A percentile compares a stretch with the other conserved stretches of the same genome.
Evolutionary conservation across 2,113 vertebrate species (phyloP).

Genomic region (Neolamprologus variostigma): DNA sequence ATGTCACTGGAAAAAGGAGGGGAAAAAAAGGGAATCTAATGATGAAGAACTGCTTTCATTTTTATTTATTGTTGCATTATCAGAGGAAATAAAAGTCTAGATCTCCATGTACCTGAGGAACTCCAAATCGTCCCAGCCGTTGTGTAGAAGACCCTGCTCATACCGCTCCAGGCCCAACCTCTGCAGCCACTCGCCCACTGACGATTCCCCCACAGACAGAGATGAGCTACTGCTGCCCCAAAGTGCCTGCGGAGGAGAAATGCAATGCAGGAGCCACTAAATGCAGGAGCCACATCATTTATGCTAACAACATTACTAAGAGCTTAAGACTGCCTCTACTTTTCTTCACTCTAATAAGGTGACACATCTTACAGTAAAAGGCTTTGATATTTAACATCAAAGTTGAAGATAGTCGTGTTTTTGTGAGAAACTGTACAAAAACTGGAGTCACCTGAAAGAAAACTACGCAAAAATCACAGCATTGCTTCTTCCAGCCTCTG

Average conservation of each 20-base stretch:
- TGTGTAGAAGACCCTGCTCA: constrained; percentile 87
- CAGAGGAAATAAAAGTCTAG: background rate
- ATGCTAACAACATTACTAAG: background rate
- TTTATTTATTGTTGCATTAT: background rate
- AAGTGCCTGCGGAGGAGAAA: constrained; percentile 35
- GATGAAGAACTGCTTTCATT: background rate
- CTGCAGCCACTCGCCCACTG: constrained; percentile 88
- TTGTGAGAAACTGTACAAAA: background rate
- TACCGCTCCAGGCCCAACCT: constrained; percentile 86
- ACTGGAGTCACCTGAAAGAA: background rate
- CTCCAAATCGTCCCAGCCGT: constrained; percentile 96
- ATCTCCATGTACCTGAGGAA: constrained; percentile 81
- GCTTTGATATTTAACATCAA: background rate
- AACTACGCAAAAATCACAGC: background rate
- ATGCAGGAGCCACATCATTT: background rate
- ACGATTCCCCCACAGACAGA: constrained; percentile 71
- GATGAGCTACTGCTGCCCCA: constrained; percentile 73
- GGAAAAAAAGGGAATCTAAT: background rate
- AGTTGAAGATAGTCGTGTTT: background rate
- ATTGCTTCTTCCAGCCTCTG: background rate
- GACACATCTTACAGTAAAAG: background rate
- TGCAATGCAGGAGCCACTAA: background rate
- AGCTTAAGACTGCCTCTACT: background rate
- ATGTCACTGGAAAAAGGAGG: constrained; percentile 78
- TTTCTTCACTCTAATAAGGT: background rate